phyloP scores from a whole-genome alignment of 2,113 vertebrate species.

The Corythornis cristatus region DNA sequence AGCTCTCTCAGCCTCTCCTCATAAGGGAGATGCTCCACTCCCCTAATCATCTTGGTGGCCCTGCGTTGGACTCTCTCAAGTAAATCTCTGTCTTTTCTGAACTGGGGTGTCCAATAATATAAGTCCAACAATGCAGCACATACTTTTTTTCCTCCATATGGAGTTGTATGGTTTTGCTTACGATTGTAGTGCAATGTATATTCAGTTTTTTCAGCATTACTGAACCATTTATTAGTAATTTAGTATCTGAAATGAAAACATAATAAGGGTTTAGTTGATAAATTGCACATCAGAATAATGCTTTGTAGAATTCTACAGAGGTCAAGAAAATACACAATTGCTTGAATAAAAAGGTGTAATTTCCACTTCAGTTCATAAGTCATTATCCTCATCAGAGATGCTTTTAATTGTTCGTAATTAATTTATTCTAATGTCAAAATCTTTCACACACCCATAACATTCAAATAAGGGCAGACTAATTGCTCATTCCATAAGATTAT shows the following conservation, averaged over 20 bases:
- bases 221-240: background rate
- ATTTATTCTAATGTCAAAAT: background rate
- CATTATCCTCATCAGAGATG: background rate
- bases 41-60: no score
- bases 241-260: background rate
- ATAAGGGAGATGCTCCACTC: no score
- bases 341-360: background rate
- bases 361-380: background rate
- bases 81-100: no score
- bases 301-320: background rate
- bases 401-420: background rate
- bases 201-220: background rate
- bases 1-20: no score
- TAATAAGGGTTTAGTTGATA: background rate
- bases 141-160: fast-evolving
- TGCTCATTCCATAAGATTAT: background rate
- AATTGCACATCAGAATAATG: background rate
- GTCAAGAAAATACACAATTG: background rate
- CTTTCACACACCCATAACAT: background rate
- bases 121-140: background rate
- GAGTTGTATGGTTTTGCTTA: background rate
- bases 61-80: no score
- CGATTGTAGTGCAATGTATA: background rate
- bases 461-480: background rate
- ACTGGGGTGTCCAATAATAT: background rate